A percentile compares a stretch with the other conserved stretches of the same genome.
Evolutionary conservation across 2,113 vertebrate species (phyloP).

Genomic region (Atlantisia rogersi): DNA sequence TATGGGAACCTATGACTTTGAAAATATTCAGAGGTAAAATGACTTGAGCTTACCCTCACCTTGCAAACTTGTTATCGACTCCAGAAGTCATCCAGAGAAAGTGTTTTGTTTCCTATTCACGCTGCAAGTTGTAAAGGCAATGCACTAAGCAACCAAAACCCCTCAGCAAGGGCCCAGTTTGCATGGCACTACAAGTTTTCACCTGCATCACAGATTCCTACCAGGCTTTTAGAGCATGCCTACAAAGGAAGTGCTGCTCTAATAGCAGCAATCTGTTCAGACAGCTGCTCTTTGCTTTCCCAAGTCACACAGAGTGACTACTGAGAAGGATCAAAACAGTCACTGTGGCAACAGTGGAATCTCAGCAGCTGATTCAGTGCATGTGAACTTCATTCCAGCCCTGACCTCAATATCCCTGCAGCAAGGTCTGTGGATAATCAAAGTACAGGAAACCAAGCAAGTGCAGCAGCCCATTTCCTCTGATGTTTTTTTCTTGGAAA

Average conservation of each 20-base stretch:
- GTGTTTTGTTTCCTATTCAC: not conserved
- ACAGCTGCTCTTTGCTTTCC: not conserved
- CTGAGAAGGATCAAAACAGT: slow-evolving; percentile 50
- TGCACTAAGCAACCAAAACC: not conserved
- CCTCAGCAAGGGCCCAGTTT: not conserved
- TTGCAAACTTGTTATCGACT: not conserved
- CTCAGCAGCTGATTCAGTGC: slow-evolving; percentile 15
- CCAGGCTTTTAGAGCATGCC: not conserved
- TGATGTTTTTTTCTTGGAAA: not conserved
- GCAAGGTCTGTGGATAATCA: not conserved
- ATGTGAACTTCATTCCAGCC: not conserved
- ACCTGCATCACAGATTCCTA: not conserved
- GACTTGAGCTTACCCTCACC: not conserved
- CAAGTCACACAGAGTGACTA: not conserved
- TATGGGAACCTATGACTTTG: not conserved
- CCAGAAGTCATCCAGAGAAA: not conserved
- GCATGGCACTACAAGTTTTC: not conserved
- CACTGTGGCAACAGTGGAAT: slow-evolving; percentile 37
- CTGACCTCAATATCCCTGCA: not conserved
- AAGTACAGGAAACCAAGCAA: not conserved
- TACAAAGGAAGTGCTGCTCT: not conserved
- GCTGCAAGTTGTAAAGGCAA: not conserved
- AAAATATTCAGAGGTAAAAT: not conserved
- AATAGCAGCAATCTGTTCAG: not conserved
- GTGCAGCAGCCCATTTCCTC: not conserved